Percentiles rank a stretch among this genome's conserved stretches.
Conservation (phyloP, 2,888 invertebrate genomes). For the Dendrolimus pini region DNA sequence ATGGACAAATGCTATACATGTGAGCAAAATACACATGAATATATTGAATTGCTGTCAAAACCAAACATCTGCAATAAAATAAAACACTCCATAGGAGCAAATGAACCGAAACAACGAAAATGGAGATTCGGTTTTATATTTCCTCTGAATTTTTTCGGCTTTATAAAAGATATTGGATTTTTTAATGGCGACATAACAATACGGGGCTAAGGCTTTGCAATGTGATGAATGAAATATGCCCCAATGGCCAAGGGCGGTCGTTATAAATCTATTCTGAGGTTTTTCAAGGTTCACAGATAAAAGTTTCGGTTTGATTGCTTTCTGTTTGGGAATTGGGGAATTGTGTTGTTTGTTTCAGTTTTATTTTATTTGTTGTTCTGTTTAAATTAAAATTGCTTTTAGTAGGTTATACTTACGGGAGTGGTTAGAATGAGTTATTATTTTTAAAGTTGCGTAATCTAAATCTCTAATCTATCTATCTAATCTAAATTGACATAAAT, state of each 20-base stretch:
- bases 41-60: background rate
- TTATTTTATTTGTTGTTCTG: background rate
- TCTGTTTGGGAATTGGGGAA: background rate
- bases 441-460: no score
- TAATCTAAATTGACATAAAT: no score
- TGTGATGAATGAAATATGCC: background rate
- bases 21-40: no score
- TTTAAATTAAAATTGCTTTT: background rate
- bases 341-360: background rate
- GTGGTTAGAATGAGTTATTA: no score
- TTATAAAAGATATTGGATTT: background rate
- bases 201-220: background rate
- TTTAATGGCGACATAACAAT: background rate
- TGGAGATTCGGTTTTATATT: background rate
- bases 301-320: background rate
- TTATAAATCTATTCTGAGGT: background rate
- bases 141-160: background rate
- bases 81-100: background rate
- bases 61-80: background rate
- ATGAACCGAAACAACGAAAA: background rate
- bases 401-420: background rate
- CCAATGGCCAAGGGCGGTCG: background rate
- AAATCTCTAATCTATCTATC: no score
- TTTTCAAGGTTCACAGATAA: background rate
- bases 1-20: no score